Evolutionary conservation across 2,888 invertebrate genomes (phyloP).

Genomic region (Sinhomidia bicolor): DNA sequence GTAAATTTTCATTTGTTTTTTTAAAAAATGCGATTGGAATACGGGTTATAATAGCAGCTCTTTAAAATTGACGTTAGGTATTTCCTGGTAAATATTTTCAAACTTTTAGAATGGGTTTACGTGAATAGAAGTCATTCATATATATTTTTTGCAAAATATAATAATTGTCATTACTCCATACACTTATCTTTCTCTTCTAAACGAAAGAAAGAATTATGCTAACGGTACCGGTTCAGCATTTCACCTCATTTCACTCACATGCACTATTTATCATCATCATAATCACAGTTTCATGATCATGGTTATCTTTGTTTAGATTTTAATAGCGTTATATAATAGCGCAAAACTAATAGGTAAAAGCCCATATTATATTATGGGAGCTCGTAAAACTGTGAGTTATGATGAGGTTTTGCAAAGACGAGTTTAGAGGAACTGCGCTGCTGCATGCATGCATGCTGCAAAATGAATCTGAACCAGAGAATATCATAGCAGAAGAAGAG

Average conservation of each 20-base stretch:
- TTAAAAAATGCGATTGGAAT: too few species aligned
- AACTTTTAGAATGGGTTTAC: too few species aligned
- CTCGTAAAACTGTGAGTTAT: conserved; percentile 56
- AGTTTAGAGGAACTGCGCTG: neutral
- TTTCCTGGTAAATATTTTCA: too few species aligned
- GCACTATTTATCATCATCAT: neutral
- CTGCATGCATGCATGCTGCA: neutral
- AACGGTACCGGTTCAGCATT: neutral
- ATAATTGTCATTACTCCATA: neutral
- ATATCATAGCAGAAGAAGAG: too few species aligned
- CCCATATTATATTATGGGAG: neutral
- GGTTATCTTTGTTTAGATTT: conserved; percentile 20
- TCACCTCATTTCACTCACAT: neutral
- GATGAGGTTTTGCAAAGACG: conserved; percentile 2
- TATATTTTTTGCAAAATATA: too few species aligned
- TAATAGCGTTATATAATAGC: conserved; percentile 16
- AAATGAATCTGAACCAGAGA: neutral
- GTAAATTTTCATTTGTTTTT: too few species aligned
- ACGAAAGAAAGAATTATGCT: neutral
- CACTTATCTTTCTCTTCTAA: neutral
- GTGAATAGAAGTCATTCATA: too few species aligned
- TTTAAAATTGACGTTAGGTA: too few species aligned
- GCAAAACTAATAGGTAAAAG: conserved; percentile 1
- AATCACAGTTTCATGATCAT: neutral
- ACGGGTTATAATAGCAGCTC: too few species aligned